These are phyloP conservation scores for Squalus acanthias DNA, from an alignment of 2,797 vertebrate species.

Conservation along the genomic window DNA sequence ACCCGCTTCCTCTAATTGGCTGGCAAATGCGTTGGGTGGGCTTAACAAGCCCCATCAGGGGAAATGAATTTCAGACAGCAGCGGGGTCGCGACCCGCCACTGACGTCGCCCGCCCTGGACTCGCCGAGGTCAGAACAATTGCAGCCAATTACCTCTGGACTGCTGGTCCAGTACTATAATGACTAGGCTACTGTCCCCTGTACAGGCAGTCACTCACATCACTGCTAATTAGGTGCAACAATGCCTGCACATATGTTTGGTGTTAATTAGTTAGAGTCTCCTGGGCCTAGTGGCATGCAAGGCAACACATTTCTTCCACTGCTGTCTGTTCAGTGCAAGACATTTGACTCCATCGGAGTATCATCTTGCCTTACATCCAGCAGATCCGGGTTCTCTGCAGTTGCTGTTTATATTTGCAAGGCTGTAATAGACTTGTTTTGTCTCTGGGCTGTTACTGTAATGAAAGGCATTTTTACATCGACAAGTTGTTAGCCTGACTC, in stretches of 20 bases:
- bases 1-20: no score
- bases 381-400: background rate
- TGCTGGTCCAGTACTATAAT: no score
- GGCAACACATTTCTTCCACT: background rate
- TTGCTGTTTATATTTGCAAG: background rate
- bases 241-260: background rate
- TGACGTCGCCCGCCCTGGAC: no score
- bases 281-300: background rate
- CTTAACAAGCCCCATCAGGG: no score
- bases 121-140: no score
- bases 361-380: background rate
- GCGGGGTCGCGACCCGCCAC: no score
- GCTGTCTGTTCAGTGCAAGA: background rate
- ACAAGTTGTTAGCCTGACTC: background rate
- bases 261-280: background rate
- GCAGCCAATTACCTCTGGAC: no score
- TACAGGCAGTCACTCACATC: background rate
- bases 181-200: background rate
- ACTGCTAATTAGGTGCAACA: background rate
- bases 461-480: background rate
- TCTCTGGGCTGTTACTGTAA: background rate
- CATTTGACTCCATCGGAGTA: background rate
- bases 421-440: background rate
- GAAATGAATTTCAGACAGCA: no score
- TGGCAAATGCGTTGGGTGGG: no score